Percentiles rank a stretch among this genome's conserved stretches.
Evolutionary conservation across 2,113 vertebrate species (phyloP).

Genomic region (Vulpes vulpes): DNA sequence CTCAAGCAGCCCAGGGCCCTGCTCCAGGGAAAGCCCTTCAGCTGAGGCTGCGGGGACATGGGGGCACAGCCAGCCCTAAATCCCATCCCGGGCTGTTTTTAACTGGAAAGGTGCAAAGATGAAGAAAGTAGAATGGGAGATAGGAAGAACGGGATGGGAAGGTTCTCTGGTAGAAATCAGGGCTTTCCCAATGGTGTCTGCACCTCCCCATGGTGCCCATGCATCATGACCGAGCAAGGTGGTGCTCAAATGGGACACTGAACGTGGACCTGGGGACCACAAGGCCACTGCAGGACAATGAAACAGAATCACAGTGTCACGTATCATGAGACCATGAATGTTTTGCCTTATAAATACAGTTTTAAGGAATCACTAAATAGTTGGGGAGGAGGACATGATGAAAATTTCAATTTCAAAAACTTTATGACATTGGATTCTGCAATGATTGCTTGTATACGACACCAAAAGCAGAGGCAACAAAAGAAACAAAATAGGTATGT

Average conservation of each 20-base stretch:
- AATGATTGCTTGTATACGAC: background rate
- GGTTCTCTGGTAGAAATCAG: background rate
- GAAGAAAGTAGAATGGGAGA: background rate
- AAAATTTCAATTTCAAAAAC: background rate
- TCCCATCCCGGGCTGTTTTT: background rate
- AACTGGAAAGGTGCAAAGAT: background rate
- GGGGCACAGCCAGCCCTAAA: background rate
- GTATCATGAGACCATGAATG: background rate
- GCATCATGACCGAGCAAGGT: too few relatives aligned
- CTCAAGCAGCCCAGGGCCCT: background rate
- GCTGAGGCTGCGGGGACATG: background rate
- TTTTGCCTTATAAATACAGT: background rate
- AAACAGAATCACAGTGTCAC: background rate
- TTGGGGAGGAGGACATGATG: background rate
- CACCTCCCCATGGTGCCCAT: too few relatives aligned
- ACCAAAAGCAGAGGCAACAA: background rate
- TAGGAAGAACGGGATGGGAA: background rate
- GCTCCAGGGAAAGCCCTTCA: background rate
- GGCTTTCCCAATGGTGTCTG: background rate
- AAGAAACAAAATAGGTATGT: background rate
- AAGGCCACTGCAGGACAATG: background rate
- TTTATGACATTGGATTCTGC: background rate
- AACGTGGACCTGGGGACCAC: background rate
- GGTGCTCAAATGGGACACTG: background rate
- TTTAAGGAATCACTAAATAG: background rate